A percentile compares a stretch with the other conserved stretches of the same genome.
Conservation (phyloP, 2,797 vertebrate genomes). For the Mallotus villosus region DNA sequence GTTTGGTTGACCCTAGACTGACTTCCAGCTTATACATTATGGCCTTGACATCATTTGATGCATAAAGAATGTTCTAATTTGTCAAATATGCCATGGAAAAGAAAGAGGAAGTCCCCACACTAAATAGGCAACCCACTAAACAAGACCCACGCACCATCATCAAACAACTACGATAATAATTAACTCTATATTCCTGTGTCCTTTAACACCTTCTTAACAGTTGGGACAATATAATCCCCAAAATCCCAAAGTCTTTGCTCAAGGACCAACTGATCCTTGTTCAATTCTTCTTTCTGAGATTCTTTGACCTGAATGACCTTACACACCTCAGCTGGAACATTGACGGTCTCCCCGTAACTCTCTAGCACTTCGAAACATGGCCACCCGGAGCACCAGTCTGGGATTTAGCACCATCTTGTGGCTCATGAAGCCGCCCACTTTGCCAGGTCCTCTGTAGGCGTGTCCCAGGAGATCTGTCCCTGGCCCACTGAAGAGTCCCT, state of each 20-base stretch:
- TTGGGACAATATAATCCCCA: slow-evolving; percentile 20
- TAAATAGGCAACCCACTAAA: too few species aligned
- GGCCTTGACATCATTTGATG: too few species aligned
- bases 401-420: slow-evolving; percentile 47
- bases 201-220: slow-evolving; percentile 14
- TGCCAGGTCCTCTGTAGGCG: slow-evolving; percentile 31
- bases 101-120: too few species aligned
- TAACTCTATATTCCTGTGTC: background rate
- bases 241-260: slow-evolving; percentile 44
- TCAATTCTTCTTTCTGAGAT: slow-evolving; percentile 1
- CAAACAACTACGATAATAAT: too few species aligned
- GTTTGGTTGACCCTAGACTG: too few species aligned
- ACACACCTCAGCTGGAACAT: slow-evolving; percentile 23
- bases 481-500: slow-evolving; percentile 3
- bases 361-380: slow-evolving; percentile 34
- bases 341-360: slow-evolving; percentile 3
- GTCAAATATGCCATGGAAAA: too few species aligned
- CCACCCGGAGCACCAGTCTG: slow-evolving; percentile 36
- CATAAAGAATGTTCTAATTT: too few species aligned
- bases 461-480: slow-evolving; percentile 42
- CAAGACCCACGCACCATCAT: too few species aligned
- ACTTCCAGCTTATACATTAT: too few species aligned
- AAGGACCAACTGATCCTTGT: slow-evolving; percentile 23
- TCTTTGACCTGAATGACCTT: slow-evolving; percentile 29
- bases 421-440: slow-evolving; percentile 20